Percentiles rank a stretch among this genome's conserved stretches.
phyloP scores from a whole-genome alignment of 2,797 vertebrate species.

The Falco columbarius region DNA sequence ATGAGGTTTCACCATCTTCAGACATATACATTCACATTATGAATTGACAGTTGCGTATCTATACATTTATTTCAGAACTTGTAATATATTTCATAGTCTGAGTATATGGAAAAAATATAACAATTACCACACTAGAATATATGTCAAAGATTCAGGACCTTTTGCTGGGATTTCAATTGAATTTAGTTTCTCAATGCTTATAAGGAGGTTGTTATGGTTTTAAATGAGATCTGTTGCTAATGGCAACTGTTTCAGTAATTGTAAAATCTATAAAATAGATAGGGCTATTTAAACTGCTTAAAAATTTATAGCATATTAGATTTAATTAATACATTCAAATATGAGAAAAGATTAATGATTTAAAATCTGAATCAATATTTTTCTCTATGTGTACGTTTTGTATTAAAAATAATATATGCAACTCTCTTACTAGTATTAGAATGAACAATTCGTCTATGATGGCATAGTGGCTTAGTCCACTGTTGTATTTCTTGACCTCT shows the following conservation, averaged over 20 bases:
- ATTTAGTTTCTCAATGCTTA: constrained; percentile 19
- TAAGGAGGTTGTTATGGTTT: constrained; percentile 23
- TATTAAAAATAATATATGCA: neutral
- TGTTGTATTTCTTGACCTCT: neutral
- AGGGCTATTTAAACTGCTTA: constrained; percentile 1
- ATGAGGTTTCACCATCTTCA: neutral
- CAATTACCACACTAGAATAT: neutral
- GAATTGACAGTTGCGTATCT: neutral
- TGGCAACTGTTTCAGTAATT: constrained; percentile 33
- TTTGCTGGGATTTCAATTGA: constrained; percentile 33
- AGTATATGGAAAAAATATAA: neutral
- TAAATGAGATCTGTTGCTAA: constrained; percentile 52
- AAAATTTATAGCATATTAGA: constrained; percentile 39
- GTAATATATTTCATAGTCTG: neutral
- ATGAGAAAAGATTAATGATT: neutral
- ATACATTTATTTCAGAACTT: neutral
- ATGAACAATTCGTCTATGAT: neutral
- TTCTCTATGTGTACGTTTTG: neutral
- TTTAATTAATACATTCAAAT: constrained; percentile 49
- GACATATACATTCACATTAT: neutral
- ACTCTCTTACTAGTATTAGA: neutral
- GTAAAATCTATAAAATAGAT: constrained; percentile 38
- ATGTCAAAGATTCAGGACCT: neutral
- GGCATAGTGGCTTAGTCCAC: neutral
- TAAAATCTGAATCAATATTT: constrained; percentile 27